Evolutionary conservation across 2,888 invertebrate species (phyloP).

Genomic region (Panopea generosa): DNA sequence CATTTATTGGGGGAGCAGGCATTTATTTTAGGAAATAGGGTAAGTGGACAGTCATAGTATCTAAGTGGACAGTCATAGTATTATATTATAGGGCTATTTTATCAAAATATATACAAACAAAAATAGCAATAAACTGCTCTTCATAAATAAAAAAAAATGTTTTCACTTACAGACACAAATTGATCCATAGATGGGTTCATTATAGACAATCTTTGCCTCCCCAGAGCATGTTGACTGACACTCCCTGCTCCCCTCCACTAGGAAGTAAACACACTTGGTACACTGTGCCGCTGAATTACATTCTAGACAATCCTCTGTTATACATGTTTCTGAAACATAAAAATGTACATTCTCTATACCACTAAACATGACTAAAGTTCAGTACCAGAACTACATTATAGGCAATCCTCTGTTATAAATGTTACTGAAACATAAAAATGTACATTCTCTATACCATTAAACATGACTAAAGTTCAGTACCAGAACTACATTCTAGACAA

Average conservation of each 20-base stretch:
- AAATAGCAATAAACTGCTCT: no score
- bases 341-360: neutral
- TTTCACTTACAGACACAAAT: no score
- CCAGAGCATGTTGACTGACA: conserved; percentile 73
- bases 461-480: no score
- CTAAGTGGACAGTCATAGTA: no score
- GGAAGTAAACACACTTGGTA: conserved; percentile 73
- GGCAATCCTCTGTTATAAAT: neutral
- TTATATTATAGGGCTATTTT: no score
- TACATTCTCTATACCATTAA: no score
- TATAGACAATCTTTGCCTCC: conserved; percentile 62
- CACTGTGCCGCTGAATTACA: conserved; percentile 65
- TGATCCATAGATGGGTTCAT: conserved; percentile 70
- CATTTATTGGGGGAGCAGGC: no score
- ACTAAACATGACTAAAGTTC: neutral
- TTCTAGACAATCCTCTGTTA: conserved; percentile 68
- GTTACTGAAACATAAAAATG: neutral
- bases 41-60: no score
- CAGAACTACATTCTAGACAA: no score
- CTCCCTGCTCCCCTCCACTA: conserved; percentile 61
- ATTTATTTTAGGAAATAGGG: no score
- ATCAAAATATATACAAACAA: no score
- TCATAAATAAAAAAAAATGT: no score
- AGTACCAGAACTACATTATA: neutral
- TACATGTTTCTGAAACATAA: neutral